These are phyloP conservation scores for Patella ulyssiponensis DNA, from an alignment of 2,888 invertebrate genomes.

Conservation along the genomic window DNA sequence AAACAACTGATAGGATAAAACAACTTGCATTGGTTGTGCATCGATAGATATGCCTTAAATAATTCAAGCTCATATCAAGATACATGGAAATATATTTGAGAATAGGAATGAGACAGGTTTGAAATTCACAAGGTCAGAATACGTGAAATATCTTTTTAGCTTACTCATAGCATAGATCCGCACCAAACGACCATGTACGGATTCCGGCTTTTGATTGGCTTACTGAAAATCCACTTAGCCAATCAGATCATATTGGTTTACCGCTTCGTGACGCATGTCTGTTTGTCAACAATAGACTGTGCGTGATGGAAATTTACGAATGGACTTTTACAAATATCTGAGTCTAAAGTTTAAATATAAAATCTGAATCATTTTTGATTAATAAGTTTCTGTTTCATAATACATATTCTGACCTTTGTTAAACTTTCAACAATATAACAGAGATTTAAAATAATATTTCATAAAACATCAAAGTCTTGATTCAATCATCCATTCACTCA, in stretches of 20 bases:
- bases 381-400: too few relatives aligned
- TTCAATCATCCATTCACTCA: too few relatives aligned
- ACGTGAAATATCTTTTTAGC: not conserved
- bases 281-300: not conserved
- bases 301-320: constrained; percentile 11
- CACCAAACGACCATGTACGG: not conserved
- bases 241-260: not conserved
- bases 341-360: too few relatives aligned
- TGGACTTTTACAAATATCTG: too few relatives aligned
- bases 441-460: too few relatives aligned
- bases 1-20: constrained; percentile 21
- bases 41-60: not conserved
- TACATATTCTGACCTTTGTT: too few relatives aligned
- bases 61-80: not conserved
- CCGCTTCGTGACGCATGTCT: not conserved
- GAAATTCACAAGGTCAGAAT: not conserved
- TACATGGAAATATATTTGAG: not conserved
- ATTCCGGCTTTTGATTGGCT: not conserved
- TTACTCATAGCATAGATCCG: not conserved
- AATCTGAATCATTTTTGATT: too few relatives aligned
- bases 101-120: constrained; percentile 11
- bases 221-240: not conserved
- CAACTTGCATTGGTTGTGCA: constrained; percentile 27
- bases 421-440: too few relatives aligned
- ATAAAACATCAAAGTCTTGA: too few relatives aligned